Evolutionary conservation across 1,140 invertebrate species (phyloP).

Genomic region (Brachionus asplanchnoidis): DNA sequence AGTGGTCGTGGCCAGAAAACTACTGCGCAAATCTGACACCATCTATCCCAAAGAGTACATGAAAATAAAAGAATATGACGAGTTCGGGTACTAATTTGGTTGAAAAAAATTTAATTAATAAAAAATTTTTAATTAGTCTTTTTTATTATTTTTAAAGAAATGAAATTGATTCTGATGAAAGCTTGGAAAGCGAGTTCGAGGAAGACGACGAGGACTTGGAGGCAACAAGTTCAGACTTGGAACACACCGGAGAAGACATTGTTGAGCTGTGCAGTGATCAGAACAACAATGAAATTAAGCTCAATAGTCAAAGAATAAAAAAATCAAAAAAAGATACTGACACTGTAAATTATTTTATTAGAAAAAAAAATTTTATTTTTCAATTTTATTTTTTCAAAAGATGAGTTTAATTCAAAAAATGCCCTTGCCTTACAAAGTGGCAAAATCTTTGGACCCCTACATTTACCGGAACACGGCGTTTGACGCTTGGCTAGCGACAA

Average conservation of each 20-base stretch:
- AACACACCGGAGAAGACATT: not conserved
- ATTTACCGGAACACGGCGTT: slow-evolving; percentile 39
- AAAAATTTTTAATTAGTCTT: not conserved
- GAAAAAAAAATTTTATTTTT: not conserved
- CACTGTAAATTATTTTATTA: not conserved
- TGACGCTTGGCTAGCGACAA: slow-evolving; percentile 40
- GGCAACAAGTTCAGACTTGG: not conserved
- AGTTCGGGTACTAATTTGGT: not conserved
- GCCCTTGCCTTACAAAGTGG: slow-evolving; percentile 39
- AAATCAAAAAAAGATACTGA: not conserved
- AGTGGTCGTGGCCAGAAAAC: slow-evolving; percentile 29
- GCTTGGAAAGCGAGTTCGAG: not conserved
- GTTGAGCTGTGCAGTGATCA: not conserved
- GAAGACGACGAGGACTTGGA: not conserved
- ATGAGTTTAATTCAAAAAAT: slow-evolving; percentile 36
- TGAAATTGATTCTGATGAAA: slow-evolving; percentile 19
- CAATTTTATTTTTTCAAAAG: not conserved
- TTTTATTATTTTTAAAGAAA: not conserved
- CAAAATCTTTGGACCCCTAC: slow-evolving; percentile 33
- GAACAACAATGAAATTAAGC: not conserved
- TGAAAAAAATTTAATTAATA: not conserved
- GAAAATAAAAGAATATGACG: slow-evolving; percentile 10
- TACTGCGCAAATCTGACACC: slow-evolving; percentile 30
- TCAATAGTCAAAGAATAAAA: not conserved
- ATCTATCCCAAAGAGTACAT: slow-evolving; percentile 41